Evolutionary conservation across 2,113 vertebrate genomes (phyloP).

Genomic region (Herpailurus yagouaroundi): DNA sequence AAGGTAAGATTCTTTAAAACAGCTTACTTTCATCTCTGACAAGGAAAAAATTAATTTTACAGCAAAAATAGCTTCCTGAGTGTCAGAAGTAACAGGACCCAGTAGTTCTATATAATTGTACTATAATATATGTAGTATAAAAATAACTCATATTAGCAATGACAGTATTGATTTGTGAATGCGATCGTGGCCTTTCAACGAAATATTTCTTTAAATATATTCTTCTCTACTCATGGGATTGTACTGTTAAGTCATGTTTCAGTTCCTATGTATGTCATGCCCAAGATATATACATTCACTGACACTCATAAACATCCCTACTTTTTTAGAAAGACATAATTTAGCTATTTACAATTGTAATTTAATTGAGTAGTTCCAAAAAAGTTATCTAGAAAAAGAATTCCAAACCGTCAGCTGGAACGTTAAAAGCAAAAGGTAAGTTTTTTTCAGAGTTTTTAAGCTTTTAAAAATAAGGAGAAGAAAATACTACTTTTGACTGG

Average conservation of each 20-base stretch:
- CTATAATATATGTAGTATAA: neutral
- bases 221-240: neutral
- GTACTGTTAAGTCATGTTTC: neutral
- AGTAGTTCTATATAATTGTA: neutral
- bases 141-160: constrained; percentile 43
- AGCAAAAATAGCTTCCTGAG: constrained; percentile 64
- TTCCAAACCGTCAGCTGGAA: constrained; percentile 26
- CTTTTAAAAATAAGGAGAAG: constrained; percentile 47
- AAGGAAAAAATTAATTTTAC: constrained; percentile 30
- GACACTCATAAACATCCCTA: neutral
- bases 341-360: constrained; percentile 35
- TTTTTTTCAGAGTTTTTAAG: neutral
- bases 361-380: constrained; percentile 44
- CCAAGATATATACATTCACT: neutral
- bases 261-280: neutral
- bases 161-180: neutral
- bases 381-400: constrained; percentile 26
- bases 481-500: constrained; percentile 30
- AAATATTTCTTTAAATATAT: neutral
- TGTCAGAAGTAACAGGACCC: constrained; percentile 22
- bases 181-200: neutral
- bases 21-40: constrained; percentile 27
- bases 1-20: neutral
- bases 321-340: constrained; percentile 38
- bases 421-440: constrained; percentile 2